Evolutionary conservation across 2,888 invertebrate species (phyloP).

Genomic region (Reticulitermes lucifugus): DNA sequence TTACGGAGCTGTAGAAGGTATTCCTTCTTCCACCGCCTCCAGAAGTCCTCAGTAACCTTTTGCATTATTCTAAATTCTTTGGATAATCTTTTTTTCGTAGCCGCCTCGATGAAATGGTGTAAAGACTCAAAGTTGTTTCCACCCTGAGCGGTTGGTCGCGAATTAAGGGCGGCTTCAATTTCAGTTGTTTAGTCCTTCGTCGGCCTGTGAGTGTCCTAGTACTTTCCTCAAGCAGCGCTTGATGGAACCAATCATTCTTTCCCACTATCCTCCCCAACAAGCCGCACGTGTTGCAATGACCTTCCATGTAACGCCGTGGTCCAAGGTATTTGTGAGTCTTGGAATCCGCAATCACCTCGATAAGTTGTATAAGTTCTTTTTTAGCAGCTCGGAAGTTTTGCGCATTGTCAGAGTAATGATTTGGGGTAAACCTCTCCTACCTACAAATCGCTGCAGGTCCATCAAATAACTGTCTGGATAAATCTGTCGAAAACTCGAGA

Average conservation of each 20-base stretch:
- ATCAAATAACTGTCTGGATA: too few species aligned
- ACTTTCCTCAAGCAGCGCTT: background rate
- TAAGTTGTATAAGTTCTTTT: too few species aligned
- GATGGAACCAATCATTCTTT: background rate
- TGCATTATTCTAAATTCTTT: background rate
- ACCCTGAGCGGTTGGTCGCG: background rate
- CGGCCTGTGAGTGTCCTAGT: background rate
- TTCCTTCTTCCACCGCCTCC: conserved; percentile 4
- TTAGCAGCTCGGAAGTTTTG: too few species aligned
- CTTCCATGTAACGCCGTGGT: too few species aligned
- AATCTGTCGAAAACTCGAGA: too few species aligned
- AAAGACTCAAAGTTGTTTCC: background rate
- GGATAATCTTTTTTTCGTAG: background rate
- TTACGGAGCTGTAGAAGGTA: background rate
- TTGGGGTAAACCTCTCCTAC: too few species aligned
- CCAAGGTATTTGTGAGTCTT: too few species aligned
- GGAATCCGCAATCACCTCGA: too few species aligned
- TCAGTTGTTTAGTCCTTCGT: background rate
- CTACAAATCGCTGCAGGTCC: too few species aligned
- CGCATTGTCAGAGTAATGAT: too few species aligned
- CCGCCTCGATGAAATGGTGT: background rate
- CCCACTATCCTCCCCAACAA: too few species aligned
- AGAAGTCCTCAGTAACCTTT: background rate
- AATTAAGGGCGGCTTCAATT: background rate
- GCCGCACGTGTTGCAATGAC: too few species aligned